Base-by-base conservation (phyloP, 2,888 invertebrate species). In the Hypomecis atomaria region DNA sequence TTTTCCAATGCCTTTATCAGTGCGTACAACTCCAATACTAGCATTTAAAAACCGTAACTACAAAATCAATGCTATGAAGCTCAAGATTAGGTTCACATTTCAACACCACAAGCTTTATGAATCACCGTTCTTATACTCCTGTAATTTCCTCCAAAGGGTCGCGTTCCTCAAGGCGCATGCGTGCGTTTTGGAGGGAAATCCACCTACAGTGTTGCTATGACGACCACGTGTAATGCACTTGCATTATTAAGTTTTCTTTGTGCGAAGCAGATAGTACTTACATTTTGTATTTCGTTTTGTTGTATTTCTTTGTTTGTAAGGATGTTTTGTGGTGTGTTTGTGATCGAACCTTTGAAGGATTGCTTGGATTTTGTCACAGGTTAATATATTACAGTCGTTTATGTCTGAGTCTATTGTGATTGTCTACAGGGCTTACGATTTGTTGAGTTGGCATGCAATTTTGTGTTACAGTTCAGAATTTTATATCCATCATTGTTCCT, bases 101-200 rank as follows among this genome's bases (percentile, higher is more conserved):
- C 10, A 43, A 36, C 6, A 4, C 23, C 34, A 47, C 33, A 47
- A 47, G 47, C 10, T 38, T 44, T 40, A 34, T 52, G n/a, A 36
- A 10, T 8, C 23, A 43, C 33, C 6, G n/a, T 33, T 47, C 49
- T 23, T 23, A 43, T 6, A 10, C 9, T 47, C 44, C 49, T 62
- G 48, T 38, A 59, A 53, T 60, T 61, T 68, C 69, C 62, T 62
- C 71, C 67, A 62, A 48, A 11, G 10, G 34, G 62, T 23, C 23
- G 23, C 37, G 66, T 55, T 69, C 70, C 57, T 59, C 65, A 70
- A 69, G 77, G 88, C 91, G 91, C 90, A 90, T 90, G 91, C 90
- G 90, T 84, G 74, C 70, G 71, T 90, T 90, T 91, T 90, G 91
- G 90, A 90, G 90, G 90, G 90, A 92, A 90, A 89, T 84, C 78